These are phyloP conservation scores for Helarctos malayanus DNA, from an alignment of 2,797 vertebrate species.

Conservation along the genomic window DNA sequence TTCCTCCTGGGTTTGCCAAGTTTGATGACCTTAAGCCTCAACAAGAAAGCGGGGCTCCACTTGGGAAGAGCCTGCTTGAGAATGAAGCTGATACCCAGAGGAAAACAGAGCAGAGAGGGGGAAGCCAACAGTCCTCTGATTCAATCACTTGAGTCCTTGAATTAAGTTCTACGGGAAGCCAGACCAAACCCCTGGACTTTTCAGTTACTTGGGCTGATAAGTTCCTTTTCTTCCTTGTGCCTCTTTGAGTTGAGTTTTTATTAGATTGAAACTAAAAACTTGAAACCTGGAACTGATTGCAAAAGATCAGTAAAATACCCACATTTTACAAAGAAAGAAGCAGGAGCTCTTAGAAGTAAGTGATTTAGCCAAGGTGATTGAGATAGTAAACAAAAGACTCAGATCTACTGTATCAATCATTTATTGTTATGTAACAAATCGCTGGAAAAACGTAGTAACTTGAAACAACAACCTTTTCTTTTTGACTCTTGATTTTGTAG, in stretches of 20 bases:
- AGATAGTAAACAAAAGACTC: neutral
- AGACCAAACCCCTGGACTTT: neutral
- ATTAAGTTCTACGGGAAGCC: slow-evolving; percentile 16
- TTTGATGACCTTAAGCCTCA: neutral
- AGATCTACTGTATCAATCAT: neutral
- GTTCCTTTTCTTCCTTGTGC: neutral
- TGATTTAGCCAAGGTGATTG: neutral
- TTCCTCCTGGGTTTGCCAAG: neutral
- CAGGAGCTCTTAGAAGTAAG: neutral
- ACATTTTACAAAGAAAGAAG: slow-evolving; percentile 21
- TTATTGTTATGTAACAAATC: neutral
- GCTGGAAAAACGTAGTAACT: neutral
- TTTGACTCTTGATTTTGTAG: neutral
- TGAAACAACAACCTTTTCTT: neutral
- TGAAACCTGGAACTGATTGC: neutral
- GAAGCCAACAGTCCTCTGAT: neutral
- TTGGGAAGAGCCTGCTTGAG: neutral
- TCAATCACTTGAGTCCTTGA: slow-evolving; percentile 16
- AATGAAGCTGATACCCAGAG: neutral
- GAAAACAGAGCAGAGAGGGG: neutral
- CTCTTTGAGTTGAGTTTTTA: slow-evolving; percentile 39
- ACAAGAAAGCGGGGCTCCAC: neutral
- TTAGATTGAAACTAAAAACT: slow-evolving; percentile 37
- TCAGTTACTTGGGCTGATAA: neutral
- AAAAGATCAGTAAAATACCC: neutral